phyloP scores from a whole-genome alignment of 2,113 vertebrate genomes.

The Mola mola region DNA sequence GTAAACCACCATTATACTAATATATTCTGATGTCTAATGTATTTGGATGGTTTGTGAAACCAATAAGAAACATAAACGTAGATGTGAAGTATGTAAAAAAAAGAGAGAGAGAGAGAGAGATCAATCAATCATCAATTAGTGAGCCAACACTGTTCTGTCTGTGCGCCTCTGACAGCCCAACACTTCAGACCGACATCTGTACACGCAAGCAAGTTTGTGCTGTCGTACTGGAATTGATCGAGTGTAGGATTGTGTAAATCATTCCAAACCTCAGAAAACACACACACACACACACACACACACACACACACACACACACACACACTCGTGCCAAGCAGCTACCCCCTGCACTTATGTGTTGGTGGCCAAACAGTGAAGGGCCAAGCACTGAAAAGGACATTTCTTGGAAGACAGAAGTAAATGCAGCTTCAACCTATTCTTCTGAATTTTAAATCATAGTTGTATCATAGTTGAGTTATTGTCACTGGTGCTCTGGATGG shows the following conservation, averaged over 20 bases:
- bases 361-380: conserved; percentile 29
- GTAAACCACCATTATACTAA: no score
- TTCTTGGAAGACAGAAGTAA: conserved; percentile 28
- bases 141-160: conserved; percentile 64
- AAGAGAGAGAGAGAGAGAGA: no score
- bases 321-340: conserved; percentile 36
- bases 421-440: no score
- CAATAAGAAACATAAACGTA: conserved; percentile 63
- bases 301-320: conserved; percentile 22
- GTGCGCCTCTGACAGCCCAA: conserved; percentile 47
- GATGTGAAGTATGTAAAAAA: conserved; percentile 34
- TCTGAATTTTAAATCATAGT: no score
- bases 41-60: conserved; percentile 29
- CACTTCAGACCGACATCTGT: conserved; percentile 69
- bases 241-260: conserved; percentile 76
- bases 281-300: conserved; percentile 32
- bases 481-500: no score
- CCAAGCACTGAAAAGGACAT: conserved; percentile 30
- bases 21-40: no score
- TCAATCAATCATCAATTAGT: conserved; percentile 69
- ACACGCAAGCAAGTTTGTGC: conserved; percentile 82
- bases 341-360: conserved; percentile 33
- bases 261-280: conserved; percentile 79
- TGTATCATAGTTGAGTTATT: no score
- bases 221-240: conserved; percentile 78